A percentile compares a stretch with the other conserved stretches of the same genome.
Conservation (phyloP, 2,113 vertebrate genomes). For the Albula goreensis region DNA sequence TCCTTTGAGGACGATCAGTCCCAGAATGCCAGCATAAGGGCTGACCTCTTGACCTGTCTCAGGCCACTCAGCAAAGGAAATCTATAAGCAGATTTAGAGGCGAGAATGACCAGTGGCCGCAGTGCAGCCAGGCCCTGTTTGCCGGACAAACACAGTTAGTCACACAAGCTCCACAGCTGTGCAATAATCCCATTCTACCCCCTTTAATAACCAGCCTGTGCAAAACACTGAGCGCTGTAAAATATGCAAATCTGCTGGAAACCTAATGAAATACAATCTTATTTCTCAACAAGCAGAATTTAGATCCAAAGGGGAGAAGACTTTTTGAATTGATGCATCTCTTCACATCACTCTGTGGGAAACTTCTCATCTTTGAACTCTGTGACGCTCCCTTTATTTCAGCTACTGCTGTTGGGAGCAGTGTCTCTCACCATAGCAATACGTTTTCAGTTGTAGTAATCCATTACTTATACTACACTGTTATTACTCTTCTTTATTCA, state of each 20-base stretch:
- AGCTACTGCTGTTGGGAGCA: constrained; percentile 39
- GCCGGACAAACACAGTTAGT: constrained; percentile 71
- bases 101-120: constrained; percentile 64
- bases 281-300: constrained; percentile 61
- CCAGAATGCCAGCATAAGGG: constrained; percentile 83
- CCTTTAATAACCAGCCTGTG: constrained; percentile 54
- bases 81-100: constrained; percentile 87
- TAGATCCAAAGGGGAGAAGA: constrained; percentile 51
- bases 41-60: constrained; percentile 90
- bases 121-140: constrained; percentile 67
- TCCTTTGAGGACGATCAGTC: constrained; percentile 89
- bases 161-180: constrained; percentile 62
- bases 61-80: constrained; percentile 87
- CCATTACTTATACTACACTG: neutral
- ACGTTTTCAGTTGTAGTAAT: neutral
- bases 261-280: constrained; percentile 63
- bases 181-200: constrained; percentile 59
- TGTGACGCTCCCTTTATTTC: constrained; percentile 44
- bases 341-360: constrained; percentile 60
- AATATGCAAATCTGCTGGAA: constrained; percentile 66
- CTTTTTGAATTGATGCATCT: constrained; percentile 49
- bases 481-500: too few species aligned
- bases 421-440: neutral
- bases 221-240: constrained; percentile 53
- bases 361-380: constrained; percentile 70